Evolutionary conservation across 2,888 invertebrate species (phyloP).

Genomic region (Aspidapion aeneum): DNA sequence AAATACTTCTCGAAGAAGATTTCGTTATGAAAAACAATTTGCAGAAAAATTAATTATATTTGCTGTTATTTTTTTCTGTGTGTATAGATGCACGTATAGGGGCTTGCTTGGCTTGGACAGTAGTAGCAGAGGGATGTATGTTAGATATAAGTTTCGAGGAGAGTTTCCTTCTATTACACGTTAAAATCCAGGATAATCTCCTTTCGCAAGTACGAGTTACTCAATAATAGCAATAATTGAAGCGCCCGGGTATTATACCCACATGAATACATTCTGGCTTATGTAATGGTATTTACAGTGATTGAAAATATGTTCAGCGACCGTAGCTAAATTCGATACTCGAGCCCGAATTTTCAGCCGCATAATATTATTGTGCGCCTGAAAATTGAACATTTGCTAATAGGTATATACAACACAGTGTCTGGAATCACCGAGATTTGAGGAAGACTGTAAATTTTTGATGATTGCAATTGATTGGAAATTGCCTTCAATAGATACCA

Average conservation of each 20-base stretch:
- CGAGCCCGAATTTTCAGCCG: not conserved
- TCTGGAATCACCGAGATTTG: too few relatives aligned
- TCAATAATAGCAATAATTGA: constrained; percentile 48
- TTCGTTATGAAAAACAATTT: too few relatives aligned
- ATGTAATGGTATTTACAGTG: constrained; percentile 48
- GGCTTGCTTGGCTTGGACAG: not conserved
- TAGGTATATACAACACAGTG: too few relatives aligned
- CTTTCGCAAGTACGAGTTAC: constrained; percentile 41
- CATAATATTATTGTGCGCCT: constrained; percentile 9
- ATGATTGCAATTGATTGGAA: too few relatives aligned
- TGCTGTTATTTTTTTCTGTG: too few relatives aligned
- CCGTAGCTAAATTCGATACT: constrained; percentile 29
- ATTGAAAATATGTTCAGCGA: constrained; percentile 47
- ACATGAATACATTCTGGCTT: constrained; percentile 47
- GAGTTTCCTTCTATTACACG: constrained; percentile 40
- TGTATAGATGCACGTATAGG: too few relatives aligned
- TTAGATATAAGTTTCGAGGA: constrained; percentile 2
- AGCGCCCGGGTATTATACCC: constrained; percentile 45
- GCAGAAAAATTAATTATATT: too few relatives aligned
- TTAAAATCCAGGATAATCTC: constrained; percentile 46
- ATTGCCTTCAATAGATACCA: too few relatives aligned
- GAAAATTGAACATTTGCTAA: constrained; percentile 11
- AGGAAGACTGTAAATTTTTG: too few relatives aligned
- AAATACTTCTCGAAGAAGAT: too few relatives aligned
- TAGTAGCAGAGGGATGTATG: too few relatives aligned